Evolutionary conservation across 2,113 vertebrate genomes (phyloP).

Genomic region (Rhinolophus ferrumequinum): DNA sequence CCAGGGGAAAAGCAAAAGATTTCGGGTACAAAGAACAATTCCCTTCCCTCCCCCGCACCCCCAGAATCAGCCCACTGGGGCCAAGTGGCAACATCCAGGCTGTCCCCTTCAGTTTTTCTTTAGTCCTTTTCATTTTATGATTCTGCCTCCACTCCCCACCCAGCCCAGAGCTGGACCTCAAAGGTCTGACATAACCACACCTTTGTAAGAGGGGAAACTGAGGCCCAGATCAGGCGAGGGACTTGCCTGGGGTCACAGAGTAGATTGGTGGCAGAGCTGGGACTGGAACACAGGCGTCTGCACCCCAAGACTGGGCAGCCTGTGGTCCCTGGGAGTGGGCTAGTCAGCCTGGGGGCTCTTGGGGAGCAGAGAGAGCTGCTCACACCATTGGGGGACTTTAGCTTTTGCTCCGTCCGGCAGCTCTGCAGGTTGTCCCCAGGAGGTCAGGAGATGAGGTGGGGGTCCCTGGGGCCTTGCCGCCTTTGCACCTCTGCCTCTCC

Average conservation of each 20-base stretch:
- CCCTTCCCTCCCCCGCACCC: neutral
- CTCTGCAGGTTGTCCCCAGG: neutral
- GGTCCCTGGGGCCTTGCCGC: neutral
- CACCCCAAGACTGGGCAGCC: neutral
- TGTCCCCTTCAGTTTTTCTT: neutral
- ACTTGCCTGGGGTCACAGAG: neutral
- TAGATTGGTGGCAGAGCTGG: neutral
- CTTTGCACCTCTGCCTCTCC: neutral
- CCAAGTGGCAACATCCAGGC: neutral
- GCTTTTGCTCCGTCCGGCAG: neutral
- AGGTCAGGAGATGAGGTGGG: neutral
- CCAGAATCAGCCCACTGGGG: neutral
- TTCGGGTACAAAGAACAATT: neutral
- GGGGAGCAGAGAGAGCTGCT: neutral
- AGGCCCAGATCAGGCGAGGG: neutral
- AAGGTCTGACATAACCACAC: neutral
- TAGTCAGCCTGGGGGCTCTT: neutral
- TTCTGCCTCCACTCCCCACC: neutral
- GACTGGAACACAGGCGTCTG: neutral
- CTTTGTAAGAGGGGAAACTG: neutral
- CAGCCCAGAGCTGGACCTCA: neutral
- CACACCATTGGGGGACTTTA: rapidly evolving
- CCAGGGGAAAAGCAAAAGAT: neutral
- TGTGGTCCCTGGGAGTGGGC: neutral
- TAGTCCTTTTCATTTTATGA: neutral